Conservation (phyloP, 2,797 vertebrate species). For the Chiroxiphia lanceolata region DNA sequence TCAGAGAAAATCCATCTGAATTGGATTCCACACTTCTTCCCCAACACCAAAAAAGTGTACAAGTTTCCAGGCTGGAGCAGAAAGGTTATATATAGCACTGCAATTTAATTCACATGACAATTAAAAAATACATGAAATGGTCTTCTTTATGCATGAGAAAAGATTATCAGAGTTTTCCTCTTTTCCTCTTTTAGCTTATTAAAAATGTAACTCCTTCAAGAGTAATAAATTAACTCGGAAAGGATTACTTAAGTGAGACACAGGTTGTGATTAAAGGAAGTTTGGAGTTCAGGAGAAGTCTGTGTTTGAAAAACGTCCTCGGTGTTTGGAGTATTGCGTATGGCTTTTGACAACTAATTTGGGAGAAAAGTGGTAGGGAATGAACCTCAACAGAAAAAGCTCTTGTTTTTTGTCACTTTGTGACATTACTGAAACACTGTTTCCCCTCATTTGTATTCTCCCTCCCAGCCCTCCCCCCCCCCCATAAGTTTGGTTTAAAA, state of each 20-base stretch:
- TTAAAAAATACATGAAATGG: conserved; percentile 31
- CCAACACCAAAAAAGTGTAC: background rate
- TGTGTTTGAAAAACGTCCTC: background rate
- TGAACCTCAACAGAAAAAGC: conserved; percentile 40
- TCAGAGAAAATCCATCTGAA: background rate
- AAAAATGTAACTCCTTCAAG: conserved; percentile 56
- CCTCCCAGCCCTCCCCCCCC: background rate
- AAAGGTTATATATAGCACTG: conserved; percentile 26
- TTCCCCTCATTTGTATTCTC: conserved; percentile 19
- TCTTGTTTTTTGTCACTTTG: conserved; percentile 41
- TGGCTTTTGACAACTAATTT: conserved; percentile 40
- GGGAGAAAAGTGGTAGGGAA: conserved; percentile 2
- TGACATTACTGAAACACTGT: background rate
- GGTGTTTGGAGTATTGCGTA: background rate
- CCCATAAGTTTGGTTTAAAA: background rate
- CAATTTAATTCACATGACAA: conserved; percentile 21
- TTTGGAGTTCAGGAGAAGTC: conserved; percentile 6
- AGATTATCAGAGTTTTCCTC: conserved; percentile 31
- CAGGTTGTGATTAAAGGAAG: conserved; percentile 36
- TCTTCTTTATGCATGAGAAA: conserved; percentile 31
- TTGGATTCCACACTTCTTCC: background rate
- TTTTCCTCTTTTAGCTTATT: conserved; percentile 49
- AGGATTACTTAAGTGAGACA: conserved; percentile 13
- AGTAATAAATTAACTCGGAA: conserved; percentile 20
- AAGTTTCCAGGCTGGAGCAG: background rate